A percentile compares a stretch with the other conserved stretches of the same genome.
phyloP scores from a whole-genome alignment of 2,797 vertebrate genomes.

The Oreochromis mossambicus region DNA sequence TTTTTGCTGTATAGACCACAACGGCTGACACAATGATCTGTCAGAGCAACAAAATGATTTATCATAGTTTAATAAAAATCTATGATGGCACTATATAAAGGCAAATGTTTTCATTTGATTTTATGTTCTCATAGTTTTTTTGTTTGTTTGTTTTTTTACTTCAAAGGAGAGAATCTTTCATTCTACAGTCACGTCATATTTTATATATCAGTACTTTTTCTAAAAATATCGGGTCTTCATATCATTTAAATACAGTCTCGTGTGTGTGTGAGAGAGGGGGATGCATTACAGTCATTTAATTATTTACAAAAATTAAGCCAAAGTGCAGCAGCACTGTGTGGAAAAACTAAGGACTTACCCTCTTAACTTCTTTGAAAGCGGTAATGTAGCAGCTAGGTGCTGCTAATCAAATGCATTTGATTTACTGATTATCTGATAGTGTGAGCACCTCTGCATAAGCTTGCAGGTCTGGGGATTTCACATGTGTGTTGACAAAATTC shows the following conservation, averaged over 20 bases:
- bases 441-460: background rate
- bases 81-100: conserved; percentile 36
- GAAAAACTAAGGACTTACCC: background rate
- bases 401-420: background rate
- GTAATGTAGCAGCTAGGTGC: background rate
- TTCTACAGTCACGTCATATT: background rate
- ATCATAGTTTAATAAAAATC: conserved; percentile 67
- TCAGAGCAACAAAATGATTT: conserved; percentile 55
- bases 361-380: no score
- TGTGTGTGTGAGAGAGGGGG: no score
- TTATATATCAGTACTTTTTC: background rate
- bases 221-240: background rate
- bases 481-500: no score
- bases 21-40: conserved; percentile 63
- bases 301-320: background rate
- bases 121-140: background rate
- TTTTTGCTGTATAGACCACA: conserved; percentile 53
- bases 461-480: no score
- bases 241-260: background rate
- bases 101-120: background rate
- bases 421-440: background rate
- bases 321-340: background rate
- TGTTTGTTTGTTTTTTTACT: background rate
- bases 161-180: background rate
- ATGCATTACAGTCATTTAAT: background rate